phyloP scores from a whole-genome alignment of 1,140 invertebrate species.

The Camponotus vicinus region DNA sequence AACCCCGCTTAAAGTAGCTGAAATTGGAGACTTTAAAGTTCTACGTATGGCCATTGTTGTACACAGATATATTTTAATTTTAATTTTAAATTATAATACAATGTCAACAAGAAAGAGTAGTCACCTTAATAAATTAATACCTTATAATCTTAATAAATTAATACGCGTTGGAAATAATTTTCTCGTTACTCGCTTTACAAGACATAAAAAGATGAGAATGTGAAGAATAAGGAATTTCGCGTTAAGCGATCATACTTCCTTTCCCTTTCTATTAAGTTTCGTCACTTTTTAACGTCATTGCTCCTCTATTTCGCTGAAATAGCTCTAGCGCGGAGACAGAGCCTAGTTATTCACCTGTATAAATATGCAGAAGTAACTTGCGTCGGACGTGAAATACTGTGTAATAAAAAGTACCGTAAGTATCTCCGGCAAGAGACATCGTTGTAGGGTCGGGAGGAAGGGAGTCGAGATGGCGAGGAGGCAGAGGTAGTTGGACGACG shows the following conservation, averaged over 20 bases:
- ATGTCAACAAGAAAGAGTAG: background rate
- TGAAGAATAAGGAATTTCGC: constrained; percentile 1
- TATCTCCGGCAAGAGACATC: constrained; percentile 80
- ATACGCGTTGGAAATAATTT: background rate
- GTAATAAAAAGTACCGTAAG: constrained; percentile 84
- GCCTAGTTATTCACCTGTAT: constrained; percentile 82
- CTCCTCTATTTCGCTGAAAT: constrained; percentile 48
- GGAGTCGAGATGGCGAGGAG: constrained; percentile 25
- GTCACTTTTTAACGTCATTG: constrained; percentile 54
- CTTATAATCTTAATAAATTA: no score
- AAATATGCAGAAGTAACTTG: constrained; percentile 83
- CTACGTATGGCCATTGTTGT: no score
- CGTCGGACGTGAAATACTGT: constrained; percentile 82
- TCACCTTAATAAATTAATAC: no score
- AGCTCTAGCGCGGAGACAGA: constrained; percentile 56
- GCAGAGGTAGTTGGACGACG: constrained; percentile 44
- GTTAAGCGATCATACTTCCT: constrained; percentile 19
- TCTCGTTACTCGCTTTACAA: background rate
- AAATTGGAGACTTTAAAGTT: constrained; percentile 24
- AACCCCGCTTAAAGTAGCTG: constrained; percentile 26
- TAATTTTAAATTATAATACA: constrained; percentile 9
- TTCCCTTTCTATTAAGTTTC: constrained; percentile 66
- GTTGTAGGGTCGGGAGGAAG: constrained; percentile 64
- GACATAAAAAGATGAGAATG: background rate
- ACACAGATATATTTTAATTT: background rate